phyloP scores from a whole-genome alignment of 2,797 vertebrate species.

The Ptychobarbus kaznakovi region DNA sequence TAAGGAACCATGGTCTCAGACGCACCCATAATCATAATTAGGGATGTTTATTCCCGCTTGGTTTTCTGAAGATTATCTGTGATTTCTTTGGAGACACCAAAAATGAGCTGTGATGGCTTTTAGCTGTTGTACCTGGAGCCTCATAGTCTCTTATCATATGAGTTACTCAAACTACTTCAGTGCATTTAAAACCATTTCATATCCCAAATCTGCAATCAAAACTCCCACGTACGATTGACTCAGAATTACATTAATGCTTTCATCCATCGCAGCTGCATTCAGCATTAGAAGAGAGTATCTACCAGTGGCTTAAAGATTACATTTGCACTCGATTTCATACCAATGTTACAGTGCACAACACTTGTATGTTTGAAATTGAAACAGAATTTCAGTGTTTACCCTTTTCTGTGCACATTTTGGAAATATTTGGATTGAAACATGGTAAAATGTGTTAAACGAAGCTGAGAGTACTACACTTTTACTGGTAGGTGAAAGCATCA shows the following conservation, averaged over 20 bases:
- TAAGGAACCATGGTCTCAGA: background rate
- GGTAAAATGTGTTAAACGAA: background rate
- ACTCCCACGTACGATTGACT: background rate
- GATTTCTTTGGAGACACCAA: constrained; percentile 17
- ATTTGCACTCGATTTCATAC: background rate
- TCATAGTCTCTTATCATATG: constrained; percentile 16
- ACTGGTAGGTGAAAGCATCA: background rate
- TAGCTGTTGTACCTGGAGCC: constrained; percentile 16
- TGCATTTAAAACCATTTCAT: background rate
- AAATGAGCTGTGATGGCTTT: constrained; percentile 7
- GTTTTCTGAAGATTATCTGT: background rate
- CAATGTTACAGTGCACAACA: background rate
- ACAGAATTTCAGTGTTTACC: background rate
- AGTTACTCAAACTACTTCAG: background rate
- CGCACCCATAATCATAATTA: background rate
- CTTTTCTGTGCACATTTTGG: background rate
- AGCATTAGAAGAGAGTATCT: background rate
- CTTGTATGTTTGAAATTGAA: background rate
- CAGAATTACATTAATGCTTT: background rate
- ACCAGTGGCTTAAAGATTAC: background rate
- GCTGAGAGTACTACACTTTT: background rate
- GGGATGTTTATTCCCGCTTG: background rate
- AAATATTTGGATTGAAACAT: background rate
- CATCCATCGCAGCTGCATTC: constrained; percentile 14
- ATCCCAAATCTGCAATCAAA: constrained; percentile 18